These are phyloP conservation scores for Adoxophyes honmai DNA, from an alignment of 1,140 invertebrate genomes.

Conservation along the genomic window DNA sequence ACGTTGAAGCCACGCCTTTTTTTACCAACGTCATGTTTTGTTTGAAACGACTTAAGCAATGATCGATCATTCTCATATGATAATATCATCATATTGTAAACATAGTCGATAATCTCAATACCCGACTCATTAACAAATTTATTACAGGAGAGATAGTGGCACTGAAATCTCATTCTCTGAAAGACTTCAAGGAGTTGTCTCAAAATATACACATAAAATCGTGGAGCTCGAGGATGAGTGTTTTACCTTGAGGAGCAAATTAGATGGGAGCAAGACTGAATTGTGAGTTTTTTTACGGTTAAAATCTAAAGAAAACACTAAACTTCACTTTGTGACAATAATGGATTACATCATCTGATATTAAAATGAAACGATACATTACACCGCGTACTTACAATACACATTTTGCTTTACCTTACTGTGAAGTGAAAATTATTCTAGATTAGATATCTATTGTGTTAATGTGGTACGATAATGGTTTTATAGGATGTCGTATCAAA, in stretches of 20 bases:
- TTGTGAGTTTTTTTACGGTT: conserved; percentile 45
- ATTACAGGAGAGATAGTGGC: conserved; percentile 45
- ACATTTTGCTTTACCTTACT: too few species aligned
- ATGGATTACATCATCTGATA: too few species aligned
- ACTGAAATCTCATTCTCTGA: conserved; percentile 32
- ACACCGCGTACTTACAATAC: too few species aligned
- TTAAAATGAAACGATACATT: too few species aligned
- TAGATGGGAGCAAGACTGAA: conserved; percentile 54
- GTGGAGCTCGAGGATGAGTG: conserved; percentile 64
- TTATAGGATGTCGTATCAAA: conserved; percentile 49
- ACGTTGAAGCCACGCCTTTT: conserved; percentile 1
- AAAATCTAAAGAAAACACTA: too few species aligned
- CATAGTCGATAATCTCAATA: conserved; percentile 19
- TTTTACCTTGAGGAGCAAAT: conserved; percentile 62
- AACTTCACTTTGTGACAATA: too few species aligned
- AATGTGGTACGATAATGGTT: too few species aligned
- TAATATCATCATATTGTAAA: conserved; percentile 30
- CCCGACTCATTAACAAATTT: conserved; percentile 33
- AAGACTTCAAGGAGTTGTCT: conserved; percentile 41
- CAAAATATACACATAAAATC: conserved; percentile 59
- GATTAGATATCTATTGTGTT: too few species aligned
- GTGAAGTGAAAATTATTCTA: too few species aligned
- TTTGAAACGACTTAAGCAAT: background rate
- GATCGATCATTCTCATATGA: conserved; percentile 39
- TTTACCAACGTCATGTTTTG: background rate